Percentiles rank a stretch among this genome's conserved stretches.
Evolutionary conservation across 2,113 vertebrate species (phyloP).

Genomic region (Tricholaema leucomelas): DNA sequence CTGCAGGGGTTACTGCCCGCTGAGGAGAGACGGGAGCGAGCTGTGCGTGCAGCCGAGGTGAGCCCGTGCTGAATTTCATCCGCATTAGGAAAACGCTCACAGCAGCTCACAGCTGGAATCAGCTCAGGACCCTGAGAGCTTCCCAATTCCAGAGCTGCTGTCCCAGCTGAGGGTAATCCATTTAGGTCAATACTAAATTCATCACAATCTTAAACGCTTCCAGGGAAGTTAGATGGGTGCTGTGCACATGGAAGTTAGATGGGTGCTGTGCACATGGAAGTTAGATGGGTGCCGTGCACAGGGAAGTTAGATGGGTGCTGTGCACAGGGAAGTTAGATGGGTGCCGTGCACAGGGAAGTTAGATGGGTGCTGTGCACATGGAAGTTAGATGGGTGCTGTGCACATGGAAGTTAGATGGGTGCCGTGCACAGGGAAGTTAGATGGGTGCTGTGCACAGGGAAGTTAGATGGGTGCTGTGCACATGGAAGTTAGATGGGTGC

Average conservation of each 20-base stretch:
- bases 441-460: not conserved
- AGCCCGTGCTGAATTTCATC: not conserved
- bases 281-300: not conserved
- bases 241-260: not conserved
- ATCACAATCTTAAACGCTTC: not conserved
- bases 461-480: not conserved
- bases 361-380: not conserved
- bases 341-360: not conserved
- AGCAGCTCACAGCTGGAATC: not conserved
- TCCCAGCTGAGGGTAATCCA: conserved; percentile 14
- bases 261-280: not conserved
- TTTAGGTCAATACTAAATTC: conserved; percentile 19
- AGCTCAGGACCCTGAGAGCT: not conserved
- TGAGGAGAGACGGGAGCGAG: not conserved
- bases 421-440: not conserved
- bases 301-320: not conserved
- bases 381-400: not conserved
- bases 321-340: not conserved
- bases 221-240: not conserved
- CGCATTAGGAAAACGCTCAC: not conserved
- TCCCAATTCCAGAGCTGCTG: not conserved
- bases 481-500: not conserved
- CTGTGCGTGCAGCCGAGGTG: not conserved
- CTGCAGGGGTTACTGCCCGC: not conserved
- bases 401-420: not conserved